Evolutionary conservation across 1,140 invertebrate species (phyloP).

Genomic region (Drosophila orena): DNA sequence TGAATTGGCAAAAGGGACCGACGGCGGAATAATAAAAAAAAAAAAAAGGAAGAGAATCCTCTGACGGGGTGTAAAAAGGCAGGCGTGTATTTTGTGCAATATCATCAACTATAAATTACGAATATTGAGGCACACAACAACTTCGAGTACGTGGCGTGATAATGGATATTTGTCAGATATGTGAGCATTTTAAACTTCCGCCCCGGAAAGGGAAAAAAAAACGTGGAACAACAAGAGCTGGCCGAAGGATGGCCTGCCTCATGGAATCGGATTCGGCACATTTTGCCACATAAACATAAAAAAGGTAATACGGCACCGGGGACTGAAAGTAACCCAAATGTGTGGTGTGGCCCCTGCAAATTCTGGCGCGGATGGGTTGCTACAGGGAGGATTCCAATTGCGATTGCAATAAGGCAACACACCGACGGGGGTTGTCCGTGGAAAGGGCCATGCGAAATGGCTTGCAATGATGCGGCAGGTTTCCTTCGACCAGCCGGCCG

Average conservation of each 20-base stretch:
- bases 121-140: conserved; percentile 74
- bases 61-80: conserved; percentile 15
- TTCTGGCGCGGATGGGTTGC: conserved; percentile 8
- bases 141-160: conserved; percentile 77
- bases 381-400: not conserved
- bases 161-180: conserved; percentile 84
- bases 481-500: conserved; percentile 35
- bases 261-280: conserved; percentile 56
- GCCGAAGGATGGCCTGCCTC: conserved; percentile 33
- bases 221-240: conserved; percentile 1
- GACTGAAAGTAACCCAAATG: conserved; percentile 46
- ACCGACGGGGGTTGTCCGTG: not conserved
- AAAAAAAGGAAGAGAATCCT: conserved; percentile 20
- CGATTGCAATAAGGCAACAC: conserved; percentile 58
- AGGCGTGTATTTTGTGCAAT: conserved; percentile 69
- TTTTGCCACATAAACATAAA: conserved; percentile 77
- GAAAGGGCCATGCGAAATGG: conserved; percentile 43
- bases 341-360: conserved; percentile 44
- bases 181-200: conserved; percentile 79
- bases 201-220: conserved; percentile 11
- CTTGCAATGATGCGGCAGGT: conserved; percentile 76
- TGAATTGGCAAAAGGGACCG: conserved; percentile 70
- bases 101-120: conserved; percentile 84
- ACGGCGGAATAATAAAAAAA: conserved; percentile 9
- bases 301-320: conserved; percentile 78